Conservation (phyloP, 2,888 invertebrate species). For the Oscheius sp. region DNA sequence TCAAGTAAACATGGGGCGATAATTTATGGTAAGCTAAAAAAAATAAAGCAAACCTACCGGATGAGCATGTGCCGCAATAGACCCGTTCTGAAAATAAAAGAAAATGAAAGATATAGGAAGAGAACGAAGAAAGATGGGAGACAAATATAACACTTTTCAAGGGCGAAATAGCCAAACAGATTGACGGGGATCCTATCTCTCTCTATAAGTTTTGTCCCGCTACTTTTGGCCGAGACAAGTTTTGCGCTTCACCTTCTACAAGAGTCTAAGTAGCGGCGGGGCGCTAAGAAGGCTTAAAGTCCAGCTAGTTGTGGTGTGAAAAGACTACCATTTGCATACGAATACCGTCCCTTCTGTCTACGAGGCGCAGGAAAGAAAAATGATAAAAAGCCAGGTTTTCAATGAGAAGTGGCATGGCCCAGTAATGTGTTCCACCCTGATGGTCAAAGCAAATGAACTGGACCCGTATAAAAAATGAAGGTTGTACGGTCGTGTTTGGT, state of each 20-base stretch:
- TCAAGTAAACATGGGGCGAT: conserved; percentile 14
- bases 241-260: conserved; percentile 31
- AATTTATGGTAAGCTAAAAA: background rate
- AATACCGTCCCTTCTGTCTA: conserved; percentile 26
- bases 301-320: conserved; percentile 34
- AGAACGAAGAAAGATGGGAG: background rate
- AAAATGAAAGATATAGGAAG: background rate
- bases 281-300: conserved; percentile 32
- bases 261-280: conserved; percentile 35
- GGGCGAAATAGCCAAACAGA: background rate
- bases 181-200: conserved; percentile 7
- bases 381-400: background rate
- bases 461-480: too few species aligned
- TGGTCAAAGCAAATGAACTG: too few species aligned
- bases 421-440: too few species aligned
- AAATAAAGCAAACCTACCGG: conserved; percentile 19
- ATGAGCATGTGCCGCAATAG: conserved; percentile 32
- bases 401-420: too few species aligned
- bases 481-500: too few species aligned
- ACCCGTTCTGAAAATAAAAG: conserved; percentile 27
- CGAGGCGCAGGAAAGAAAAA: conserved; percentile 4
- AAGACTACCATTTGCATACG: conserved; percentile 36
- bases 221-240: conserved; percentile 32
- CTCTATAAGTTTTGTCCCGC: conserved; percentile 1
- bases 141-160: background rate